Conservation (phyloP, 2,113 vertebrate genomes). For the Syrmaticus mikado region DNA sequence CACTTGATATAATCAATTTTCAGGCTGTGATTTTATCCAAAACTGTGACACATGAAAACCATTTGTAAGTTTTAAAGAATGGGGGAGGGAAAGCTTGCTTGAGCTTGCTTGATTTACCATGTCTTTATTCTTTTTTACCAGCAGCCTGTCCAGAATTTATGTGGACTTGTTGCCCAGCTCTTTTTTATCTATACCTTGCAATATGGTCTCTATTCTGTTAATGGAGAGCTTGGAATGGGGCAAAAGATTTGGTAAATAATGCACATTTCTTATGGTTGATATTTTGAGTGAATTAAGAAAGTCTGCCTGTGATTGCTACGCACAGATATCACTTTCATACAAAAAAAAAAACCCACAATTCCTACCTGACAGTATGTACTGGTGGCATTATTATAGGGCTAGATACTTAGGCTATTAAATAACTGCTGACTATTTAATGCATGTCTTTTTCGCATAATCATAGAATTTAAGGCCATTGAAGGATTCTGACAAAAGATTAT, state of each 20-base stretch:
- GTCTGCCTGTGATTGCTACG: neutral
- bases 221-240: neutral
- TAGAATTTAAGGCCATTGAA: neutral
- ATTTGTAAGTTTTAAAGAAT: neutral
- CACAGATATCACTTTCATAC: neutral
- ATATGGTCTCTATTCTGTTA: neutral
- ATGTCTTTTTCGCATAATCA: neutral
- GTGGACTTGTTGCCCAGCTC: neutral
- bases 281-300: neutral
- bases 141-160: neutral
- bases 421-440: neutral
- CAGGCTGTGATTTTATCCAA: slow-evolving; percentile 2
- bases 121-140: neutral
- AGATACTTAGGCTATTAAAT: neutral
- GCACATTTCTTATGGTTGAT: neutral
- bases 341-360: neutral
- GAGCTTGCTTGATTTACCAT: neutral
- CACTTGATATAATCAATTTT: slow-evolving; percentile 28
- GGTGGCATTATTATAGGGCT: neutral
- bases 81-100: neutral
- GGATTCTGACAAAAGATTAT: neutral
- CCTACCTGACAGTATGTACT: neutral
- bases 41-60: neutral
- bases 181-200: neutral
- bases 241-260: neutral